Base-by-base conservation (phyloP, 2,888 invertebrate species). In the Eubasilissa splendida region DNA sequence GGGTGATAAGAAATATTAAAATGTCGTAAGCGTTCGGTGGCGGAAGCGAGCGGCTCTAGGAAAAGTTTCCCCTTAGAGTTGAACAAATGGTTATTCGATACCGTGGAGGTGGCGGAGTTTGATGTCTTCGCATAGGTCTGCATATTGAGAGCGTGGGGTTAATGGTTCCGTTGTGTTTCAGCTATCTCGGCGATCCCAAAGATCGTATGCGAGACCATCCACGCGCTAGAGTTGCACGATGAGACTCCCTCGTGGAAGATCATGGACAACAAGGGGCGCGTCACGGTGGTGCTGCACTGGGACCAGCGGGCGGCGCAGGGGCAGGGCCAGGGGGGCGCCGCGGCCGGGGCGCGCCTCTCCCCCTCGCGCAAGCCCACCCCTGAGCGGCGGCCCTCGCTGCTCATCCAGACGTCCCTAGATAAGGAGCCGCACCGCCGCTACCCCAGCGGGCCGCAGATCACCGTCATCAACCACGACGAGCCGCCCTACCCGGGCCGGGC, bases 231-330 rank as follows among this genome's bases (percentile, higher is more conserved):
- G 91, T 92, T 97, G 89, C 97, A 97, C 92, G 96, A 97, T 95
- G 97, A 97, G 91, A 96, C 97, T 89, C 97, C 97, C 88, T 96
- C 97, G 91, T 97, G 97, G 97, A 97, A 97, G 92, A 97, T 97
- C 92, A 97, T 97, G 97, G 97, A 97, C 94, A 97, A 97, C 93
- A 96, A 97, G 92, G 97, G 97, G 89, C 95, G 97, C 89, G 96
- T 97, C 92, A 97, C 97, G 87, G 97, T 97, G 91, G 97, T 97
- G 88, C 92, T 97, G 89, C 97, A 97, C 91, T 97, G 97, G 97
- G 97, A 97, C 92, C 97, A 96, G 92, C 94, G 96, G 86, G 94
- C 93, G 89, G 93, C 92, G 86, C 84, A 85, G 87, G 86, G 86
- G 86, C 86, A 84, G 84, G 84, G 85, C 87, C 86, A 86, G 84